Evolutionary conservation across 2,113 vertebrate species (phyloP).

Genomic region (Nestor notabilis): DNA sequence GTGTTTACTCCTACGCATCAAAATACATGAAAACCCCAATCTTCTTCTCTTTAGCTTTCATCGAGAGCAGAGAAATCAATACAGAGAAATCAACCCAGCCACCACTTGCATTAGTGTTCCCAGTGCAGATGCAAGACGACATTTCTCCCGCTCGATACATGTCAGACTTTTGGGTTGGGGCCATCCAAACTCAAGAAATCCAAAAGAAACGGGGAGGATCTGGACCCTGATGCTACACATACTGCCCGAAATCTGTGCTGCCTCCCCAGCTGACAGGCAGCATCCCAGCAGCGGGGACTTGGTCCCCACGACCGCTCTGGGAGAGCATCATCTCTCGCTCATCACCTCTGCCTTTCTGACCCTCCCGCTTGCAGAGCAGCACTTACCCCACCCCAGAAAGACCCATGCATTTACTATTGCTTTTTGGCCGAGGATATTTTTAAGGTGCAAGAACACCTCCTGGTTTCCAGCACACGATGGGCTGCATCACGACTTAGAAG

Average conservation of each 20-base stretch:
- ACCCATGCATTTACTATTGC: background rate
- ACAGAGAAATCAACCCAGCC: background rate
- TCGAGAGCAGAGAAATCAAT: background rate
- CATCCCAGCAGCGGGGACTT: background rate
- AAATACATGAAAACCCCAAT: background rate
- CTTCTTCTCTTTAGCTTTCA: background rate
- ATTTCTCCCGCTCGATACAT: background rate
- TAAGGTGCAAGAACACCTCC: background rate
- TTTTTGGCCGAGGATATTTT: background rate
- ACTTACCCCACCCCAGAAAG: background rate
- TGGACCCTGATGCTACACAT: too few relatives aligned
- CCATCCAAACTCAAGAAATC: background rate
- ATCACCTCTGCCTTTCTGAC: background rate
- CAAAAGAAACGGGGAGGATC: background rate
- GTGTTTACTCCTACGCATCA: background rate
- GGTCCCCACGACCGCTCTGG: fast-evolving
- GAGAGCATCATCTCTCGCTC: background rate
- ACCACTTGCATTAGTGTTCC: background rate
- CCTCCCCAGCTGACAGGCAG: background rate
- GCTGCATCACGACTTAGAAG: background rate
- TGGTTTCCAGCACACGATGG: background rate
- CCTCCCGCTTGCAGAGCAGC: background rate
- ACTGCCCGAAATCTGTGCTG: background rate
- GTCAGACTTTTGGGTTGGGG: background rate
- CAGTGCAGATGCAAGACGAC: fast-evolving